Percentiles rank a stretch among this genome's conserved stretches.
Conservation (phyloP, 1,140 invertebrate genomes). For the Chelonus insularis region DNA sequence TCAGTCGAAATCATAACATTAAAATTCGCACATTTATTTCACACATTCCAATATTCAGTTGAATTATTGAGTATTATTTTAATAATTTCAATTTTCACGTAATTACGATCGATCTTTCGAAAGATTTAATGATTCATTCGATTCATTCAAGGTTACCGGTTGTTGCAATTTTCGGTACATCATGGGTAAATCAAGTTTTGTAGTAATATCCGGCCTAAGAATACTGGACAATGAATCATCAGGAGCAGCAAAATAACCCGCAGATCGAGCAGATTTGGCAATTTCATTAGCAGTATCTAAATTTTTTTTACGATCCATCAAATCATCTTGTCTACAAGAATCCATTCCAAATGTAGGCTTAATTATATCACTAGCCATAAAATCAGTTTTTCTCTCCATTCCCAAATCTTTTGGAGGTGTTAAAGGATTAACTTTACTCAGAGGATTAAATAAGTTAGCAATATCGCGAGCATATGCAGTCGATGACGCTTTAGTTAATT, state of each 20-base stretch:
- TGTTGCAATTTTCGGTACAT: conserved; percentile 44
- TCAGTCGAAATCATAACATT: no score
- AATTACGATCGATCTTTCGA: conserved; percentile 49
- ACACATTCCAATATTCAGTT: background rate
- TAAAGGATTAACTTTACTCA: conserved; percentile 39
- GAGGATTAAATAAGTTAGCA: conserved; percentile 53
- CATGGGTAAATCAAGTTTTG: conserved; percentile 51
- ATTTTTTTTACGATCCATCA: conserved; percentile 46
- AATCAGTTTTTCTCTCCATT: conserved; percentile 21
- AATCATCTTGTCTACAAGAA: conserved; percentile 36
- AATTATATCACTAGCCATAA: background rate
- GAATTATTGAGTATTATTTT: conserved; percentile 4
- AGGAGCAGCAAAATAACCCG: conserved; percentile 37
- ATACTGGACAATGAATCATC: conserved; percentile 49
- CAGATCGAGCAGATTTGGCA: conserved; percentile 38
- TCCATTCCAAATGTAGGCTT: background rate
- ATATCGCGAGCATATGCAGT: conserved; percentile 54
- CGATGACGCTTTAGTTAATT: conserved; percentile 53
- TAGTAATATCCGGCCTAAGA: conserved; percentile 44
- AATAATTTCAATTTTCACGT: background rate
- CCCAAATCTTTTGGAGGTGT: conserved; percentile 18
- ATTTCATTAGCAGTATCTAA: conserved; percentile 32
- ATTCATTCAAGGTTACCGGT: conserved; percentile 35
- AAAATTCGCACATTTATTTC: no score
- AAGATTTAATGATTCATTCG: conserved; percentile 51